Percentiles rank a stretch among this genome's conserved stretches.
phyloP scores from a whole-genome alignment of 2,888 invertebrate species.

The Yponomeuta cagnagella region DNA sequence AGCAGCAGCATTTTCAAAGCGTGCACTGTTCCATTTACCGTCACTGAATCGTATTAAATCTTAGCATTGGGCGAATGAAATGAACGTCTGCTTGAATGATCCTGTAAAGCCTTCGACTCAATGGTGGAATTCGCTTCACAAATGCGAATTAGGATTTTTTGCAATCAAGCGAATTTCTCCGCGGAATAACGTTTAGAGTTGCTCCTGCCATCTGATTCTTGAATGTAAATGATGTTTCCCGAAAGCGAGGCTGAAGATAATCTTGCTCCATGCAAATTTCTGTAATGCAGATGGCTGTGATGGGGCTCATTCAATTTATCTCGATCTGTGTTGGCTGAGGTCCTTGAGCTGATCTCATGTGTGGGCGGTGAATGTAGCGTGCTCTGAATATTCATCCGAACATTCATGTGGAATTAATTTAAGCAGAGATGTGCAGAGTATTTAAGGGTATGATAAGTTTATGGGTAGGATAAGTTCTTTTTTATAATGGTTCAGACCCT shows the following conservation, averaged over 20 bases:
- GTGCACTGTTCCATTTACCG: not conserved
- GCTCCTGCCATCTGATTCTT: not conserved
- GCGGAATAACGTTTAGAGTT: not conserved
- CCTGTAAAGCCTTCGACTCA: conserved; percentile 8
- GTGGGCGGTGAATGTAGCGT: too few relatives aligned
- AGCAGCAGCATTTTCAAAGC: not conserved
- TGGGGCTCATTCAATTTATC: not conserved
- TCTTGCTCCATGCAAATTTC: not conserved
- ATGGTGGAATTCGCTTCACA: conserved; percentile 5
- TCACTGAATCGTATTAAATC: conserved; percentile 5
- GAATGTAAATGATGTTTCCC: not conserved
- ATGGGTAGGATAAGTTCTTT: too few relatives aligned
- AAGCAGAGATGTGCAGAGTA: too few relatives aligned
- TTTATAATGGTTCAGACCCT: too few relatives aligned
- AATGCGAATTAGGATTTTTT: conserved; percentile 3
- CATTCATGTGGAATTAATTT: too few relatives aligned
- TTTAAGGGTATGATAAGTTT: too few relatives aligned
- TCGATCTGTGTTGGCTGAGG: not conserved
- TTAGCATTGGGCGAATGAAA: not conserved
- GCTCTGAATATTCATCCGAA: too few relatives aligned
- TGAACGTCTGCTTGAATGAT: conserved; percentile 12
- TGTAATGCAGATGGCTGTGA: not conserved
- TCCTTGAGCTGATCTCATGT: too few relatives aligned
- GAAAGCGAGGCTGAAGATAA: not conserved
- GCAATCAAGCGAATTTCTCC: conserved; percentile 2